These are phyloP conservation scores for Hippolais icterina DNA, from an alignment of 2,113 vertebrate genomes.

Conservation along the genomic window DNA sequence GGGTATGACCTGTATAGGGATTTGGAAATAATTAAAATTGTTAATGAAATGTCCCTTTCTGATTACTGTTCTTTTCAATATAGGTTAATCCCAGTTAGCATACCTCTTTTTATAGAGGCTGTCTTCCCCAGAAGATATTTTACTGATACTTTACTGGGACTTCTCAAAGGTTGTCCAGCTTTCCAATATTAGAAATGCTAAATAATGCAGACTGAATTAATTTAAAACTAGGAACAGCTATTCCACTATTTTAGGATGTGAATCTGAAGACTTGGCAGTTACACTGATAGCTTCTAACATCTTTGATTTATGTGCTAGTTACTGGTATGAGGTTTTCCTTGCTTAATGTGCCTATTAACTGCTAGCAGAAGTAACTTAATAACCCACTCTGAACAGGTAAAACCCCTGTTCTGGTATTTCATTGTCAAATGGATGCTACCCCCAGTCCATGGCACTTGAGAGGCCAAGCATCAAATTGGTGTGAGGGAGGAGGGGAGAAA, in stretches of 20 bases:
- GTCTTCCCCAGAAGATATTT: neutral
- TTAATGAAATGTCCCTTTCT: slow-evolving; percentile 65
- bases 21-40: slow-evolving; percentile 74
- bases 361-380: neutral
- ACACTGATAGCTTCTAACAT: neutral
- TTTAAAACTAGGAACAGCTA: slow-evolving; percentile 2
- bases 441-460: neutral
- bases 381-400: neutral
- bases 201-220: neutral
- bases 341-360: neutral
- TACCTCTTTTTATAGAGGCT: slow-evolving; percentile 51
- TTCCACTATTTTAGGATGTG: slow-evolving; percentile 10
- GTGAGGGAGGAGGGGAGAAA: neutral
- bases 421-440: neutral
- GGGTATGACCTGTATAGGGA: slow-evolving; percentile 69
- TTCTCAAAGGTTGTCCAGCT: neutral
- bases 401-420: neutral
- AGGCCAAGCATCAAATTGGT: neutral
- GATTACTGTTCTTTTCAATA: slow-evolving; percentile 66
- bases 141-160: neutral
- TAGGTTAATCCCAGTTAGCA: slow-evolving; percentile 59
- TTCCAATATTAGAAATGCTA: slow-evolving; percentile 18
- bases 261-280: neutral
- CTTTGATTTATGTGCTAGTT: neutral
- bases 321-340: neutral